Percentiles rank a stretch among this genome's conserved stretches.
Evolutionary conservation across 2,888 invertebrate genomes (phyloP).

Genomic region (Microctonus aethiopoides): DNA sequence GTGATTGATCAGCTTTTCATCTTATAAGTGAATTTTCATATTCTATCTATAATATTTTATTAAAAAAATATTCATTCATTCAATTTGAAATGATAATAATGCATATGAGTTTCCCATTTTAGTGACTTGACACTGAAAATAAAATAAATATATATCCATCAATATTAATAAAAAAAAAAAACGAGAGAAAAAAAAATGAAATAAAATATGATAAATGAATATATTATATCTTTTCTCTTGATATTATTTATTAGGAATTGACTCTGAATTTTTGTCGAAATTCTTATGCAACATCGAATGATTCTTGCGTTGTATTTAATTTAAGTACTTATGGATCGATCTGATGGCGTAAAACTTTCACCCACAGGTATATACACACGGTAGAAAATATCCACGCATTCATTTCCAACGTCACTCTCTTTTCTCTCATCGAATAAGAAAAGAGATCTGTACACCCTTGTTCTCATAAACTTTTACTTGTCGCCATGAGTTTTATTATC

Average conservation of each 20-base stretch:
- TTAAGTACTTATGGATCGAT: neutral
- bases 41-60: neutral
- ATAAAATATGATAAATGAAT: too few species aligned
- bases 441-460: neutral
- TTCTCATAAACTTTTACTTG: slow-evolving; percentile 6
- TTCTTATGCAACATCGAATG: neutral
- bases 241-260: neutral
- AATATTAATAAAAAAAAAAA: neutral
- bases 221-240: neutral
- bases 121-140: neutral
- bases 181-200: too few species aligned
- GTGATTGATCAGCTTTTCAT: slow-evolving; percentile 25
- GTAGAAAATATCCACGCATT: slow-evolving; percentile 11
- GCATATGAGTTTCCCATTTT: neutral
- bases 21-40: neutral
- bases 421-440: neutral
- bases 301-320: neutral
- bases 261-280: neutral
- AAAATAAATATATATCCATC: neutral
- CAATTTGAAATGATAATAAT: neutral
- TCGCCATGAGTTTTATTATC: neutral
- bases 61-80: neutral
- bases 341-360: slow-evolving; percentile 12
- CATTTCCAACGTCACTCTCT: neutral
- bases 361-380: neutral